Evolutionary conservation across 2,113 vertebrate species (phyloP), one percentile per base, ranked within the genome.

Genomic region (Myotis lucifugus): DNA sequence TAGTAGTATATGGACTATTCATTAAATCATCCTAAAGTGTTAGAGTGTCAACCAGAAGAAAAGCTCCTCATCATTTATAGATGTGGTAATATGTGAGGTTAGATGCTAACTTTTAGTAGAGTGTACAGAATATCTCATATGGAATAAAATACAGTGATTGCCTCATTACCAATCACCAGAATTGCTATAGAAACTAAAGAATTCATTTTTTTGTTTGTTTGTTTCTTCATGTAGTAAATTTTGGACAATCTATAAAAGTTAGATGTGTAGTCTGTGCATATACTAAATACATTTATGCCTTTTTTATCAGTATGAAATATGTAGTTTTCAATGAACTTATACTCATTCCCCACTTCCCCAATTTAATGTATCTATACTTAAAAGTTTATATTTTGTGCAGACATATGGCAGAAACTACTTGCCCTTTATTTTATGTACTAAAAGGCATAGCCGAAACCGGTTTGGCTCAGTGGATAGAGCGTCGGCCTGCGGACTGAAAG

Each of bases 261-360:
- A 67, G 21, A 48, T 61, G 6, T 79, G 2, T 15, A 66, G 73
- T 64, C 74, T 25, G 74, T 19, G 1, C 50, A 78, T 6, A 70
- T 77, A 52, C 27, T 34, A 46, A 34, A 64, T 46, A 86, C 8
- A 69, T n/a, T 76, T 29, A 90, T 56, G 27, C 3, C 23, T 42
- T 72, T 87, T 83, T 83, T 81, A n/a, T 74, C 27, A 59, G 67
- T 29, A 67, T 50, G n/a, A 94, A 81, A 89, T 74, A 74, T 50
- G 29, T 0, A 5, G 7, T 74, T 92, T 93, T 61, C 50, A 78
- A 5, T 42, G 13, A 67, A 84, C 84, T 59, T 23, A 61, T 46
- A 37, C 40, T 69, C 40, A 88, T 91, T 59, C 8, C 52, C 15
- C 11, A 56, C 9, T 21, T 69, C 54, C 18, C 83, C 79, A 37